Evolutionary conservation across 2,797 vertebrate genomes (phyloP), one percentile per base, ranked within the genome.

Genomic region (Danionella dracula): DNA sequence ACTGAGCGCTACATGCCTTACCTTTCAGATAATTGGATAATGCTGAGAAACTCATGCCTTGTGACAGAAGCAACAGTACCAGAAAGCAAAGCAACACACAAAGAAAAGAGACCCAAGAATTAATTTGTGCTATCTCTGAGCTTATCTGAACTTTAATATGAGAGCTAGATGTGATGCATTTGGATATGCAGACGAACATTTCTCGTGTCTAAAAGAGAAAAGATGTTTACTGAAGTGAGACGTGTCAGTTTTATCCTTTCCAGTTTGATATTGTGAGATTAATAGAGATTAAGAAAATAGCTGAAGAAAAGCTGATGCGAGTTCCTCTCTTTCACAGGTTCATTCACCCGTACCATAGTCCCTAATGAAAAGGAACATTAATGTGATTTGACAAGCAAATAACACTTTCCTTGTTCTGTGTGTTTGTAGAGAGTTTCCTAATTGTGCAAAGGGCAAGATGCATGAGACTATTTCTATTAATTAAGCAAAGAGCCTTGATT

Each of bases 401-500:
- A 56, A 54, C 32, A 17, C n/a, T 7, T 1, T 53, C 23, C 49
- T 54, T 41, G 13, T 23, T 35, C 19, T 57, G 8, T 23, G 27
- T 45, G 50, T 46, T 34, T 56, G 16, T 56, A 41, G 1, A 21
- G n/a, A 29, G 15, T 11, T 9, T 12, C 45, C 29, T 66, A 66
- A 56, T 40, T 48, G 16, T 11, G 15, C 38, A 55, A 13, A 56
- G 53, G 12, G 12, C 34, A 38, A 20, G 53, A 49, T 19, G 42
- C 35, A 34, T 40, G 12, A 11, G 34, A 63, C 29, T 59, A 59
- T 64, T 29, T 57, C 42, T 51, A 11, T 53, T 66, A 66, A 70
- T 74, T 70, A 74, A 41, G 37, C 29, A 31, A 55, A 40, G 48
- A 37, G 42, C 32, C 63, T 66, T 70, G 49, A 62, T 67, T 53